Percentiles rank a stretch among this genome's conserved stretches.
Evolutionary conservation across 1,140 invertebrate species (phyloP).

Genomic region (Arion vulgaris): DNA sequence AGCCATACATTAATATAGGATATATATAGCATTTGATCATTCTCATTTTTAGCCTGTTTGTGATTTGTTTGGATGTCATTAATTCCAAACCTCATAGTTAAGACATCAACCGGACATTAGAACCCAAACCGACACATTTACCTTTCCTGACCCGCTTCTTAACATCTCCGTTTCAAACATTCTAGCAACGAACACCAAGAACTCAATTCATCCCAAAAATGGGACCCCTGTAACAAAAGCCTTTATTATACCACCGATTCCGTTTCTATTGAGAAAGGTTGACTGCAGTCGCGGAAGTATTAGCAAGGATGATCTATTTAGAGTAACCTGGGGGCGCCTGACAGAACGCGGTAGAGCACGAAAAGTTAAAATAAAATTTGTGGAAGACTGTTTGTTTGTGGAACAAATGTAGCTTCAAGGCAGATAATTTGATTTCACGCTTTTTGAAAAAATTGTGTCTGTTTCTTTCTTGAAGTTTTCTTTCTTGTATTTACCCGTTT

Average conservation of each 20-base stretch:
- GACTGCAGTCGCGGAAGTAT: not conserved
- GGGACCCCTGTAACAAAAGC: not conserved
- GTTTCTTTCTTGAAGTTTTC: too few relatives aligned
- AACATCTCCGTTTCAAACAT: not conserved
- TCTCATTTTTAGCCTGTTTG: too few relatives aligned
- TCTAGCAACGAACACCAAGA: not conserved
- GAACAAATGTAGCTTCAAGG: not conserved
- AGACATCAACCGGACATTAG: not conserved
- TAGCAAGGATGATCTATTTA: not conserved
- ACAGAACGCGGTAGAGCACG: slow-evolving; percentile 5
- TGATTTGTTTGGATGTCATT: too few relatives aligned
- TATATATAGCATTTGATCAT: too few relatives aligned
- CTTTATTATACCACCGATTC: not conserved
- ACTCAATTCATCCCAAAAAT: not conserved
- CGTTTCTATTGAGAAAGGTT: not conserved
- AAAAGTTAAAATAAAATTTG: not conserved
- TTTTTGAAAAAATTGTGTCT: too few relatives aligned
- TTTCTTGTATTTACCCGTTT: too few relatives aligned
- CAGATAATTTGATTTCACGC: not conserved
- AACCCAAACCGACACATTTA: not conserved
- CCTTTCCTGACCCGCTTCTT: not conserved
- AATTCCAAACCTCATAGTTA: too few relatives aligned
- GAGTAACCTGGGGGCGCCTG: not conserved
- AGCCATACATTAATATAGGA: too few relatives aligned
- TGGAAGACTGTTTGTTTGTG: not conserved